These are phyloP conservation scores for Centropristis striata DNA, from an alignment of 2,113 vertebrate species.

Conservation along the genomic window DNA sequence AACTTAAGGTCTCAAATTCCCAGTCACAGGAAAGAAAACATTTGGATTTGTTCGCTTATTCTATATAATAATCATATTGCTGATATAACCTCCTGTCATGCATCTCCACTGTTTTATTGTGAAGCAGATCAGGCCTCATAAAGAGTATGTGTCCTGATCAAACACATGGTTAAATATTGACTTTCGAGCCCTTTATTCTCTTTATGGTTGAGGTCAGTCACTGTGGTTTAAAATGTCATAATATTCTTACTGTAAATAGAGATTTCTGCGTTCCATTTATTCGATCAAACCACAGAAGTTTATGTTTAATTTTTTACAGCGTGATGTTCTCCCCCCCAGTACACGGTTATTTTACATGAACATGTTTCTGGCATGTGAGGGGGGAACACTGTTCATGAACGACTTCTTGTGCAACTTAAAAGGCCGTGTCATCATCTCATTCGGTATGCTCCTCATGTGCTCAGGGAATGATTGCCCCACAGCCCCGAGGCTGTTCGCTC, in stretches of 20 bases:
- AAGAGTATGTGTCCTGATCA: conserved; percentile 17
- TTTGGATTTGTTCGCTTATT: neutral
- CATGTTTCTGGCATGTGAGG: neutral
- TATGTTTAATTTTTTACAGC: neutral
- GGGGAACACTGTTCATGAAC: neutral
- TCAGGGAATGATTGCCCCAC: conserved; percentile 54
- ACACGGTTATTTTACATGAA: neutral
- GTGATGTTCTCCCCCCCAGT: neutral
- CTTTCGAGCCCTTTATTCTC: conserved; percentile 2
- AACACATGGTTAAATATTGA: conserved; percentile 46
- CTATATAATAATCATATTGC: neutral
- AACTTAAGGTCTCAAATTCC: neutral
- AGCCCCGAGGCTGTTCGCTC: conserved; percentile 55
- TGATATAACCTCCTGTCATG: neutral
- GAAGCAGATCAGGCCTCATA: conserved; percentile 5
- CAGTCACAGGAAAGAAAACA: neutral
- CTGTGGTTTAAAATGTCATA: neutral
- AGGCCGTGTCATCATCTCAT: conserved; percentile 48
- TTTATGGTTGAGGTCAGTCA: conserved; percentile 29
- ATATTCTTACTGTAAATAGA: neutral
- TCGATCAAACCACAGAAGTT: neutral
- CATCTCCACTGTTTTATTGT: conserved; percentile 3
- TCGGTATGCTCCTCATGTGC: conserved; percentile 52
- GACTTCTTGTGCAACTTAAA: conserved; percentile 35
- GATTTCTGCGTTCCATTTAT: neutral